A percentile compares a stretch with the other conserved stretches of the same genome.
Evolutionary conservation across 1,140 invertebrate genomes (phyloP).

Genomic region (Ostrea edulis): DNA sequence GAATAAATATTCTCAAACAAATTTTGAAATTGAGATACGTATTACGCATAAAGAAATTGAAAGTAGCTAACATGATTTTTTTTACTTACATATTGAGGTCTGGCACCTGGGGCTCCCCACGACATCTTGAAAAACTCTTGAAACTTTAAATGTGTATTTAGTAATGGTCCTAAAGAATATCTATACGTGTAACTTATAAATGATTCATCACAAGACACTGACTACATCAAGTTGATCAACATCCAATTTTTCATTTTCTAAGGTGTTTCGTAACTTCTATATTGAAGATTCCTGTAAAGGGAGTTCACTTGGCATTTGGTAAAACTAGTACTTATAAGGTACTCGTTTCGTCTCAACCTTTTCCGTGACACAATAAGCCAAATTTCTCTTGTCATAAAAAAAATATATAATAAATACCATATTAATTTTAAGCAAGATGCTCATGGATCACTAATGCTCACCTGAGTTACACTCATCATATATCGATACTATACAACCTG

Average conservation of each 20-base stretch:
- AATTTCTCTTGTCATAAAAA: too few relatives aligned
- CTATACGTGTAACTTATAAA: conserved; percentile 5
- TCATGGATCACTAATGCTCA: too few relatives aligned
- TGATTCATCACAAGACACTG: not conserved
- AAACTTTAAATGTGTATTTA: not conserved
- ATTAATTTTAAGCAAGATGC: too few relatives aligned
- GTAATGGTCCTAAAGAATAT: not conserved
- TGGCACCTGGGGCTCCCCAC: conserved; percentile 1
- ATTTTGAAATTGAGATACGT: too few relatives aligned
- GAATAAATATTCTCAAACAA: too few relatives aligned
- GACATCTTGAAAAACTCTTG: not conserved
- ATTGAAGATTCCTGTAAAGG: not conserved
- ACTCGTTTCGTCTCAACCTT: too few relatives aligned
- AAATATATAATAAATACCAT: too few relatives aligned
- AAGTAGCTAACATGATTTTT: not conserved
- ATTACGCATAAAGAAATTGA: not conserved
- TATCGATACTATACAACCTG: too few relatives aligned
- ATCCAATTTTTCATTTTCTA: not conserved
- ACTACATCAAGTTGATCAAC: not conserved
- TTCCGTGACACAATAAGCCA: too few relatives aligned
- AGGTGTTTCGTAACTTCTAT: not conserved
- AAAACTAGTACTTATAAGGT: not conserved
- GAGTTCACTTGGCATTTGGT: not conserved
- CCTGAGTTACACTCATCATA: too few relatives aligned
- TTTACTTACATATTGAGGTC: conserved; percentile 29